A percentile compares a stretch with the other conserved stretches of the same genome.
Evolutionary conservation across 2,888 invertebrate species (phyloP).

Genomic region (Dorcus parallelipipedus): DNA sequence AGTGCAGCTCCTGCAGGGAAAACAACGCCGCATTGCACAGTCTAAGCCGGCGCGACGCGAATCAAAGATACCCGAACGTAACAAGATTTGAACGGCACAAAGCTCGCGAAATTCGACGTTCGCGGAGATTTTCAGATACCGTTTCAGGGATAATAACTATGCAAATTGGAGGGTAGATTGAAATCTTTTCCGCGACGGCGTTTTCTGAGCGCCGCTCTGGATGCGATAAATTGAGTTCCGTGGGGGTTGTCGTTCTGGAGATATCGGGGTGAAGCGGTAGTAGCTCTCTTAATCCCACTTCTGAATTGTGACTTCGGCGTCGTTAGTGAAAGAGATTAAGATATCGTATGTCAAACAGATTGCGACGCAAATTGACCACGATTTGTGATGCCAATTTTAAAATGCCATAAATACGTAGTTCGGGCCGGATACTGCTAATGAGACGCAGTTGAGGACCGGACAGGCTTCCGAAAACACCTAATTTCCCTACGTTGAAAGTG

Average conservation of each 20-base stretch:
- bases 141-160: constrained; percentile 18
- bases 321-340: neutral
- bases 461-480: neutral
- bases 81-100: constrained; percentile 27
- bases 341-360: constrained; percentile 13
- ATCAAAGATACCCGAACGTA: constrained; percentile 30
- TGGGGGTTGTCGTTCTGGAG: neutral
- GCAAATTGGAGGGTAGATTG: constrained; percentile 17
- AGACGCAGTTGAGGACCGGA: neutral
- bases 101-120: constrained; percentile 30
- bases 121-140: constrained; percentile 26
- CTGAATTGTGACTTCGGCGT: neutral
- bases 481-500: too few species aligned
- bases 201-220: constrained; percentile 6
- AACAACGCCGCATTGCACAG: neutral
- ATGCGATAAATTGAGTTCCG: neutral
- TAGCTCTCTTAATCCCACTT: neutral
- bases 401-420: neutral
- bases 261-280: neutral
- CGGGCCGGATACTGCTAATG: constrained; percentile 2
- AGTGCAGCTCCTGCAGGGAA: constrained; percentile 13
- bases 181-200: constrained; percentile 5
- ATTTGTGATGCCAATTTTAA: constrained; percentile 1
- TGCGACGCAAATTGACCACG: constrained; percentile 14
- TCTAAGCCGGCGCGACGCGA: constrained; percentile 20